phyloP scores from a whole-genome alignment of 2,797 vertebrate genomes.

The Netta rufina region DNA sequence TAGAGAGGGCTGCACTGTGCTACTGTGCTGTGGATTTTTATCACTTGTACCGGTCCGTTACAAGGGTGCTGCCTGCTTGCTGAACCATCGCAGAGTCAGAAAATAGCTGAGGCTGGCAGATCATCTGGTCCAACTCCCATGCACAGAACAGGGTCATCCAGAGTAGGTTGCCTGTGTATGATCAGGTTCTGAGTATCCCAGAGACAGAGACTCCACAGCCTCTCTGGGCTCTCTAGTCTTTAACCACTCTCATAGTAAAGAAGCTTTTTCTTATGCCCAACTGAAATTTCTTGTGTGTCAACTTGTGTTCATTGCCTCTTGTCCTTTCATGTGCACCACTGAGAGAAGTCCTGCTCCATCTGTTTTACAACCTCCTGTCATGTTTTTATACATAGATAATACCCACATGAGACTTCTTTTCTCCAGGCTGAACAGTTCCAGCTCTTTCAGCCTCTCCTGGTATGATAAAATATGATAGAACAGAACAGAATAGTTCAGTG shows the following conservation, averaged over 20 bases:
- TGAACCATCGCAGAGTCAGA: not conserved
- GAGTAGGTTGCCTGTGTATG: not conserved
- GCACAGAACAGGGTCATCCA: not conserved
- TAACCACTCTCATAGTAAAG: not conserved
- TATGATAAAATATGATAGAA: not conserved
- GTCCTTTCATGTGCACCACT: not conserved
- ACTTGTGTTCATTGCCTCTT: not conserved
- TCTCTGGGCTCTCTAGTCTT: not conserved
- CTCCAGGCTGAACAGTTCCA: not conserved
- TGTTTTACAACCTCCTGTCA: not conserved
- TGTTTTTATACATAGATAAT: not conserved
- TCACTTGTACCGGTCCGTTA: not conserved
- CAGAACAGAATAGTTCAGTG: not conserved
- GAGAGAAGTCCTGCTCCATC: not conserved
- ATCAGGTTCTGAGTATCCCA: not conserved
- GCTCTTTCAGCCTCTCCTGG: not conserved
- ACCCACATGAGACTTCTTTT: not conserved
- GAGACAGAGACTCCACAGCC: not conserved
- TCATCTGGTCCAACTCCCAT: not conserved
- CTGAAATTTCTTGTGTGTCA: not conserved
- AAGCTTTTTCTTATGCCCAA: not conserved
- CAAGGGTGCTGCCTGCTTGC: not conserved
- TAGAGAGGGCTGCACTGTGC: not conserved
- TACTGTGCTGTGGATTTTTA: not conserved
- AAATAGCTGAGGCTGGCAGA: not conserved